Percentiles rank a stretch among this genome's conserved stretches.
phyloP scores from a whole-genome alignment of 2,888 invertebrate genomes.

The Agriopis marginaria region DNA sequence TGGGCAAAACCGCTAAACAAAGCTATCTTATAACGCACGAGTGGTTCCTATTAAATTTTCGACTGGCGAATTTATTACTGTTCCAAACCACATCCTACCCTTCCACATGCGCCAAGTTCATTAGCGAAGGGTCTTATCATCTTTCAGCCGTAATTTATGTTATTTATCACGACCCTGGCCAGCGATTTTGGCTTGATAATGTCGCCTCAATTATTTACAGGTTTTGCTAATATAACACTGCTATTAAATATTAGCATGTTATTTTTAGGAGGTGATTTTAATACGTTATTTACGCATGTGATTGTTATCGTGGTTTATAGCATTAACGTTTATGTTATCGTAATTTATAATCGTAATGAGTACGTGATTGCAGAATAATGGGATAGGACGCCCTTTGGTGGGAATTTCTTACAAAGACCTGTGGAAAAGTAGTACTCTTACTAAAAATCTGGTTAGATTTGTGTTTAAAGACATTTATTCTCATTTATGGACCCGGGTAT shows the following conservation, averaged over 20 bases:
- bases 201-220: slow-evolving; percentile 34
- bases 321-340: slow-evolving; percentile 10
- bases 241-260: slow-evolving; percentile 10
- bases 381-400: not conserved
- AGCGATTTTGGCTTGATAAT: slow-evolving; percentile 33
- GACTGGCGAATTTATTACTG: slow-evolving; percentile 14
- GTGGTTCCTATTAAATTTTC: slow-evolving; percentile 15
- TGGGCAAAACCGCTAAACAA: not conserved
- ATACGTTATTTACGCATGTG: slow-evolving; percentile 20
- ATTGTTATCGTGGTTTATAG: slow-evolving; percentile 22
- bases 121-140: slow-evolving; percentile 36
- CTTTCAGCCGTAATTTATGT: slow-evolving; percentile 31
- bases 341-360: not conserved
- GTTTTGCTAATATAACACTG: slow-evolving; percentile 19
- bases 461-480: too few species aligned
- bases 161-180: slow-evolving; percentile 30
- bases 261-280: slow-evolving; percentile 15
- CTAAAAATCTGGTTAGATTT: too few species aligned
- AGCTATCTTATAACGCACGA: not conserved
- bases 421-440: too few species aligned
- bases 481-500: too few species aligned
- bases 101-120: slow-evolving; percentile 29
- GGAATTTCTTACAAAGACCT: not conserved
- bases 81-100: slow-evolving; percentile 24
- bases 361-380: slow-evolving; percentile 1